A percentile compares a stretch with the other conserved stretches of the same genome.
Evolutionary conservation across 2,797 vertebrate species (phyloP).

Genomic region (Sardinella longiceps): DNA sequence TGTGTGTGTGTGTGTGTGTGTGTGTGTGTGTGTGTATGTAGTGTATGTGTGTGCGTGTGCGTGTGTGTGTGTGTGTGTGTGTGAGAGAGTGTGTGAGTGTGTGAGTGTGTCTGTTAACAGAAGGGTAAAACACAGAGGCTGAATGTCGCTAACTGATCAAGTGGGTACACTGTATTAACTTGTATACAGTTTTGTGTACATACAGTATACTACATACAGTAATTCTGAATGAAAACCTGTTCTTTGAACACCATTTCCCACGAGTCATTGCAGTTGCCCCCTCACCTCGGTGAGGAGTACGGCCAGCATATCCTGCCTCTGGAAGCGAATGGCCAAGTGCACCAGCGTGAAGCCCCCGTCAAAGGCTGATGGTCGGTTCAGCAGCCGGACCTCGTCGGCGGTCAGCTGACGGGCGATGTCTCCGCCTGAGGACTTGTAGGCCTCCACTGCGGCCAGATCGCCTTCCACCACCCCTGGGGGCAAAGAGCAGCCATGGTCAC

Average conservation of each 20-base stretch:
- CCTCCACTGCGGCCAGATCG: conserved; percentile 90
- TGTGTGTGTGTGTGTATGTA: no score
- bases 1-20: no score
- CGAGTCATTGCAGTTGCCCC: not conserved
- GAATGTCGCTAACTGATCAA: no score
- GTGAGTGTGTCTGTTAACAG: no score
- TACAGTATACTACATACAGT: no score
- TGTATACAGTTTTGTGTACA: no score
- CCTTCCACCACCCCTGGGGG: conserved; percentile 92
- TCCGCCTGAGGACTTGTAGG: conserved; percentile 92
- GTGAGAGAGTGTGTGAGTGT: no score
- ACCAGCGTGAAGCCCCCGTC: conserved; percentile 95
- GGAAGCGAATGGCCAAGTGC: conserved; percentile 96
- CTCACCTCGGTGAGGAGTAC: conserved; percentile 92
- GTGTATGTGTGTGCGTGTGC: no score
- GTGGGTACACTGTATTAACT: no score
- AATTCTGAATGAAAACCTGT: not conserved
- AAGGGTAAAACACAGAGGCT: no score
- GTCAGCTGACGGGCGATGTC: conserved; percentile 96
- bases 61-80: no score
- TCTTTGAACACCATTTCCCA: conserved; percentile 13
- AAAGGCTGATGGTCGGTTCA: conserved; percentile 94
- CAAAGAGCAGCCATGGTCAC: not conserved
- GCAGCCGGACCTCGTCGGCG: conserved; percentile 92
- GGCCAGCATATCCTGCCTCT: conserved; percentile 97